Base-by-base conservation (phyloP, 30 jellyfish, hydroid and myxozoan genomes). In the Nemopilema nomurai region DNA sequence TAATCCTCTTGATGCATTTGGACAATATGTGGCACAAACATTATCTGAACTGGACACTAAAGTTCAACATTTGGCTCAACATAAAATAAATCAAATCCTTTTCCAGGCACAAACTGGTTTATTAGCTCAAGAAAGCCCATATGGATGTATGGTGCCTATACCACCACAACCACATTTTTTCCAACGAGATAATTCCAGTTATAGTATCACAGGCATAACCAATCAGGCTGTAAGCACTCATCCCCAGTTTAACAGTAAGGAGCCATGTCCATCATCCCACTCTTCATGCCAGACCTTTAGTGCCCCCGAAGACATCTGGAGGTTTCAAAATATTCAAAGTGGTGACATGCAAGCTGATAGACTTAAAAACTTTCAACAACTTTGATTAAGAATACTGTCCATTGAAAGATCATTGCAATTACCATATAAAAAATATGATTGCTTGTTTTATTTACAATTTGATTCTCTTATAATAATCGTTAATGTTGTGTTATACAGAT, bases 61-160 rank as follows among this genome's bases (percentile, higher is more conserved):
- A 72, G 69, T 23, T 31, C 67, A 52, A 31, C 83, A 72, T 72
- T 72, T 72, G 67, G 83, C 83, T 33, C 83, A 72, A 18, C 67
- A 72, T 72, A 72, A 72, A 72, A 72, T 72, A 1, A 29, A 52
- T 52, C 67, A 50, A 33, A 49, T 72, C 69, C 67, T 18, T 28
- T 72, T 72, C 30, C 83, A 72, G 30, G 70, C 83, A 25, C 71
- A 72, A 50, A 31, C 71, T 31, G 83, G 83, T 16, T 23, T 41
- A 0, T 41, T 67, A 67, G 41, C 49, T 67, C 51, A 23, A 16
- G 77, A 67, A 18, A 67, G 16, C 41, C 77, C 77, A 67, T 67
- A 67, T 67, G 0, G 77, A 24, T 67, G 18, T 67, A 18, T 67
- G 4, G 0, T 41, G 20, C 49, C 77, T 24, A 20, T 16, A 20